phyloP scores from a whole-genome alignment of 2,888 invertebrate species.

The Opisthograptis luteolata region DNA sequence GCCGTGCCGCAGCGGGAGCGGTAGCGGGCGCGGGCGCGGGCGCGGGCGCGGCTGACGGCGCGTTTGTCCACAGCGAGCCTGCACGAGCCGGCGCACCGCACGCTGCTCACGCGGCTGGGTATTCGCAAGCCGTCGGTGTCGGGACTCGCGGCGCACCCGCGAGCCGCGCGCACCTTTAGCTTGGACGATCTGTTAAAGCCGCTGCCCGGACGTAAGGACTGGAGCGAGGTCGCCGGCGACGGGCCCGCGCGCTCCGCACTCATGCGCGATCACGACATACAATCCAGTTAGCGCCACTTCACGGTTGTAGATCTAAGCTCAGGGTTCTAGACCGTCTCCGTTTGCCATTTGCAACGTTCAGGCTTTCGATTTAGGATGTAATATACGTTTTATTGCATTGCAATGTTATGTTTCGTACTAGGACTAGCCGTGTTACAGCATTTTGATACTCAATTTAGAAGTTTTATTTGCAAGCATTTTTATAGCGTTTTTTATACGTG shows the following conservation, averaged over 20 bases:
- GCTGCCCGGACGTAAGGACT: constrained; percentile 91
- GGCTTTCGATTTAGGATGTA: constrained; percentile 12
- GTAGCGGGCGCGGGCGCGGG: constrained; percentile 34
- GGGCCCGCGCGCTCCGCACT: constrained; percentile 69
- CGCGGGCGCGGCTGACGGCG: constrained; percentile 43
- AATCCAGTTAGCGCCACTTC: constrained; percentile 20
- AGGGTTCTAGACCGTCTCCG: constrained; percentile 11
- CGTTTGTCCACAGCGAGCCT: constrained; percentile 83
- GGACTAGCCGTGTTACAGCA: neutral
- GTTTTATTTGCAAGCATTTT: constrained; percentile 8
- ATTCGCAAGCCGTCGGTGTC: constrained; percentile 94
- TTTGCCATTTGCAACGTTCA: neutral
- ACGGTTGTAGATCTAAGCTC: constrained; percentile 22
- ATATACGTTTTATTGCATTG: constrained; percentile 1
- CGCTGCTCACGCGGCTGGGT: constrained; percentile 92
- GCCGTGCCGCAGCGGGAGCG: constrained; percentile 63
- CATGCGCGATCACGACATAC: constrained; percentile 27
- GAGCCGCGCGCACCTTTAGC: constrained; percentile 92
- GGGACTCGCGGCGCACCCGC: constrained; percentile 89
- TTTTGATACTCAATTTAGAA: constrained; percentile 6
- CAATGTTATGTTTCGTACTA: constrained; percentile 1
- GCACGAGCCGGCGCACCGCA: constrained; percentile 83
- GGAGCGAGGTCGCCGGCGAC: constrained; percentile 68
- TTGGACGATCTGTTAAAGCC: constrained; percentile 95
- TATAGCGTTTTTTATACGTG: constrained; percentile 5